Conservation (phyloP, 2,797 vertebrate species). For the Leptoclinus maculatus region DNA sequence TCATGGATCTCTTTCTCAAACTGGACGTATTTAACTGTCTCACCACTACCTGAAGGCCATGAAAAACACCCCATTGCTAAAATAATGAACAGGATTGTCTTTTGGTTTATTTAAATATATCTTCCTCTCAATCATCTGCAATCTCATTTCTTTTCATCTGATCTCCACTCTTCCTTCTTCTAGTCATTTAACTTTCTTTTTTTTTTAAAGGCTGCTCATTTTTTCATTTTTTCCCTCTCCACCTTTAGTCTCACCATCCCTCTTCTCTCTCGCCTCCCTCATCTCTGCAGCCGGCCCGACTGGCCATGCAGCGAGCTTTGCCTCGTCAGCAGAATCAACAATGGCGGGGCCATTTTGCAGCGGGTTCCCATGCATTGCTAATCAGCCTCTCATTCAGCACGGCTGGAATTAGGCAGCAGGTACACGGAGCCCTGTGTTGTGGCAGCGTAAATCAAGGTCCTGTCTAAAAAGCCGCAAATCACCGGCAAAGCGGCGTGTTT, state of each 20-base stretch:
- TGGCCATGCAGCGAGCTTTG: constrained; percentile 23
- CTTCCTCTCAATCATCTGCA: background rate
- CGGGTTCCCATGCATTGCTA: constrained; percentile 73
- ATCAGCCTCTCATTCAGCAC: constrained; percentile 69
- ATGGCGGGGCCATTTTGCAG: constrained; percentile 61
- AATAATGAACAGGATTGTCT: background rate
- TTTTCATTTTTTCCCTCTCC: constrained; percentile 30
- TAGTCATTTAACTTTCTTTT: constrained; percentile 33
- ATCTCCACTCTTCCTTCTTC: background rate
- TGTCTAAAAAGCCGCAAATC: constrained; percentile 42
- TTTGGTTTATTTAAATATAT: constrained; percentile 14
- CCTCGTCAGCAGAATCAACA: constrained; percentile 78
- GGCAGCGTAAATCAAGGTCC: constrained; percentile 46
- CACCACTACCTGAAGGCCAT: background rate
- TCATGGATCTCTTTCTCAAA: background rate
- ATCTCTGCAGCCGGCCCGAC: constrained; percentile 37
- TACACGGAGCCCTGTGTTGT: constrained; percentile 55
- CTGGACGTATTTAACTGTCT: background rate
- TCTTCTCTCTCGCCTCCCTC: constrained; percentile 32
- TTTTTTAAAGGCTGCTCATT: constrained; percentile 19
- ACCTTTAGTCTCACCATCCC: constrained; percentile 31
- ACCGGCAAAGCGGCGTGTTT: constrained; percentile 14
- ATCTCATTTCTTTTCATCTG: background rate
- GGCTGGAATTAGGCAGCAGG: constrained; percentile 56
- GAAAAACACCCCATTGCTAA: background rate